Conservation (phyloP, 1,140 invertebrate species). For the Zaprionus gabonicus region DNA sequence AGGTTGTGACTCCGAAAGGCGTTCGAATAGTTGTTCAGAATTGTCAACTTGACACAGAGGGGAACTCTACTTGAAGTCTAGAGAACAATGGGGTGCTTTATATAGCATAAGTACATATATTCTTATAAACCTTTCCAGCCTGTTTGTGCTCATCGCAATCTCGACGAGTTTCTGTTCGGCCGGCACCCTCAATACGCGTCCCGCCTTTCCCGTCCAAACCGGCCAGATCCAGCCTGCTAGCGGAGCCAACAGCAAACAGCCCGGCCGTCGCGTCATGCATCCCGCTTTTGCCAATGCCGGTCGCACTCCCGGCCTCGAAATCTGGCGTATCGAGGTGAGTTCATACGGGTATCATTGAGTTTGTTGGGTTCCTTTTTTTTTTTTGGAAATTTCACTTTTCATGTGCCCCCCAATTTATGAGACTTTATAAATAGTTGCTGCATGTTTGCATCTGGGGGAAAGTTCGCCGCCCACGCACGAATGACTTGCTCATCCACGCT, state of each 20-base stretch:
- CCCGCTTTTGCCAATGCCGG: constrained; percentile 88
- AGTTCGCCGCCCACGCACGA: constrained; percentile 72
- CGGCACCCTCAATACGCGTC: constrained; percentile 67
- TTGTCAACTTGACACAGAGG: constrained; percentile 8
- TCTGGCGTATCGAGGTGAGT: constrained; percentile 89
- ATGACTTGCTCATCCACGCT: constrained; percentile 63
- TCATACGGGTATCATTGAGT: background rate
- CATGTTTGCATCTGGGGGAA: constrained; percentile 62
- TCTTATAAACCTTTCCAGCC: constrained; percentile 42
- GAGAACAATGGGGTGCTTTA: background rate
- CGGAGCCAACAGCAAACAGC: constrained; percentile 60
- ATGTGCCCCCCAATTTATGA: constrained; percentile 7
- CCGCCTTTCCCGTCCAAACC: constrained; percentile 69
- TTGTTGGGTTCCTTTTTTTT: background rate
- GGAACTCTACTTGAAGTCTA: background rate
- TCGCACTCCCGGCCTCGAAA: constrained; percentile 87
- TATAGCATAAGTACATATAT: background rate
- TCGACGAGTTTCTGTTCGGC: constrained; percentile 61
- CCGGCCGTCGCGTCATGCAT: constrained; percentile 85
- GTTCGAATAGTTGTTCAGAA: constrained; percentile 1
- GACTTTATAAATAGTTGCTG: constrained; percentile 67
- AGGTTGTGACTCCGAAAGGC: constrained; percentile 29
- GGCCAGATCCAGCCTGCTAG: constrained; percentile 57
- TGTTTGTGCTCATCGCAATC: constrained; percentile 57
- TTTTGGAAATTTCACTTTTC: constrained; percentile 28